These are phyloP conservation scores for Podargus strigoides DNA, from an alignment of 2,797 vertebrate genomes.

Conservation along the genomic window DNA sequence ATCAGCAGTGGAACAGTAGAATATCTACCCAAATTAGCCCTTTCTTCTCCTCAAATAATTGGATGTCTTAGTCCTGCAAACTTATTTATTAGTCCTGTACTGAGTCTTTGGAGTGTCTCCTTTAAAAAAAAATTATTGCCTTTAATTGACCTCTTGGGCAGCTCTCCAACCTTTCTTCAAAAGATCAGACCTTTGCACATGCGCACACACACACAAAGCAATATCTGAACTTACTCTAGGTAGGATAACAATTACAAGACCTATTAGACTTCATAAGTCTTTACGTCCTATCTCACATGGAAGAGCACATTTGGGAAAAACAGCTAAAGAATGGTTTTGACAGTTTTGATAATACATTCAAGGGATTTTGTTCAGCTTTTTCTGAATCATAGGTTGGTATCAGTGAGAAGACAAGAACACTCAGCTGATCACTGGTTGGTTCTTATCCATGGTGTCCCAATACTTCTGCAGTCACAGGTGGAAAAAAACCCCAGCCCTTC, in stretches of 20 bases:
- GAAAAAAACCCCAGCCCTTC: not conserved
- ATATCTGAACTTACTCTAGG: not conserved
- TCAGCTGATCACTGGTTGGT: not conserved
- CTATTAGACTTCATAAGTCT: not conserved
- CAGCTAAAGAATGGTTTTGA: not conserved
- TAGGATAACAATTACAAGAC: not conserved
- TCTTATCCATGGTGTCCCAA: not conserved
- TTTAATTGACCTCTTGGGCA: constrained; percentile 1
- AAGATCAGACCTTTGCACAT: not conserved
- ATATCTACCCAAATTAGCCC: not conserved
- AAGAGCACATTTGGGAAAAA: not conserved
- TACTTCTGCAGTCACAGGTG: not conserved
- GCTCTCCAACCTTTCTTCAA: not conserved
- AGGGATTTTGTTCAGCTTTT: not conserved
- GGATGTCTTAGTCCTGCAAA: not conserved
- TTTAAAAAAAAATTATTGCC: not conserved
- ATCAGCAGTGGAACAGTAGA: not conserved
- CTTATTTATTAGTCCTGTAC: not conserved
- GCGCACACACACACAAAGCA: not conserved
- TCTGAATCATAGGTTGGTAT: not conserved
- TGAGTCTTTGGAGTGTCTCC: not conserved
- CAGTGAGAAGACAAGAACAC: not conserved
- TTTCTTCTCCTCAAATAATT: constrained; percentile 28
- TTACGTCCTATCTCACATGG: not conserved
- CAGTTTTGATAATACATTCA: not conserved